Percentiles rank a stretch among this genome's conserved stretches.
Evolutionary conservation across 2,888 invertebrate genomes (phyloP).

Genomic region (Atethmia centrago): DNA sequence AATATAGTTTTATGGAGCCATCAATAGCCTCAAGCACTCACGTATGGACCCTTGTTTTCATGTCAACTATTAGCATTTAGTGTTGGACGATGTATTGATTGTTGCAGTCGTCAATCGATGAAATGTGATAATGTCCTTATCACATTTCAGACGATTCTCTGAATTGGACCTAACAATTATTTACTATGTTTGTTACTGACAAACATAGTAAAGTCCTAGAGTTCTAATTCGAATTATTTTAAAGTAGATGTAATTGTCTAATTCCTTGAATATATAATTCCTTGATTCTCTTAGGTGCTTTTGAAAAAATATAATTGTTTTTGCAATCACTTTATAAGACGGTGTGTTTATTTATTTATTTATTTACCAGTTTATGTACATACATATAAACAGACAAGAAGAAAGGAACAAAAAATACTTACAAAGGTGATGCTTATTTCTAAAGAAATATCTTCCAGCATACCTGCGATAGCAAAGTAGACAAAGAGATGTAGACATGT

Average conservation of each 20-base stretch:
- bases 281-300: no score
- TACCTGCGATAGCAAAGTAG: no score
- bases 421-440: no score
- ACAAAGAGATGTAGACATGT: no score
- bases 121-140: not conserved
- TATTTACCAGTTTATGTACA: no score
- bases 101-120: not conserved
- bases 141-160: not conserved
- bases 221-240: not conserved
- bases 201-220: no score
- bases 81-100: slow-evolving; percentile 43
- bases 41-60: slow-evolving; percentile 60
- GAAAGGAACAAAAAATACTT: no score
- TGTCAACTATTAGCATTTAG: slow-evolving; percentile 65
- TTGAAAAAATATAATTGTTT: not conserved
- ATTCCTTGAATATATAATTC: no score
- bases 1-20: slow-evolving; percentile 66
- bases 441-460: no score
- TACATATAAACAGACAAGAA: no score
- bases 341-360: no score
- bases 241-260: no score
- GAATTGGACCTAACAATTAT: not conserved
- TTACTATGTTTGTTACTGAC: not conserved
- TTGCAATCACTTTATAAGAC: not conserved
- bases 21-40: slow-evolving; percentile 64